These are phyloP conservation scores for Leptinotarsa texana DNA, from an alignment of 1,140 invertebrate genomes.

Conservation along the genomic window DNA sequence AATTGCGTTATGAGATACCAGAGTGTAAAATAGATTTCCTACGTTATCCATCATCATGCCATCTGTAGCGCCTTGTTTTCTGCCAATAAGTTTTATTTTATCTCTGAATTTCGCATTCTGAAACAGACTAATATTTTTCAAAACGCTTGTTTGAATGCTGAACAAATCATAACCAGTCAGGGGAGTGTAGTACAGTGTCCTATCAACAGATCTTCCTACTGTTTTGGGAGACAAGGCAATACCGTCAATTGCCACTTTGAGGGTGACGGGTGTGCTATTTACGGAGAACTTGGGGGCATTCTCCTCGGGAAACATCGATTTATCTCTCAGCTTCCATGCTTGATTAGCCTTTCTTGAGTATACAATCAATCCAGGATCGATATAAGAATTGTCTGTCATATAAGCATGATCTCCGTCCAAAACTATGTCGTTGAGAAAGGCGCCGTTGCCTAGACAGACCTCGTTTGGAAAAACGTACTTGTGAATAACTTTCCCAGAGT, in stretches of 20 bases:
- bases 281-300: slow-evolving; percentile 59
- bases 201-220: slow-evolving; percentile 47
- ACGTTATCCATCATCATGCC: slow-evolving; percentile 67
- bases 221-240: slow-evolving; percentile 66
- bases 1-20: slow-evolving; percentile 67
- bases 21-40: slow-evolving; percentile 68
- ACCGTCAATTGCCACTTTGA: slow-evolving; percentile 64
- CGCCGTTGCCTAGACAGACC: slow-evolving; percentile 58
- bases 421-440: slow-evolving; percentile 70
- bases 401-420: slow-evolving; percentile 64
- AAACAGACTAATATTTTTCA: slow-evolving; percentile 58
- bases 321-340: slow-evolving; percentile 70
- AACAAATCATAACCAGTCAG: slow-evolving; percentile 60
- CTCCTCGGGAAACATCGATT: slow-evolving; percentile 64
- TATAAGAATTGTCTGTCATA: slow-evolving; percentile 67
- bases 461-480: slow-evolving; percentile 62
- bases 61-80: slow-evolving; percentile 67
- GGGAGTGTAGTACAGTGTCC: slow-evolving; percentile 67
- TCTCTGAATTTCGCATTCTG: slow-evolving; percentile 45
- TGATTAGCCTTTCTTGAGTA: slow-evolving; percentile 64
- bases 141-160: slow-evolving; percentile 62
- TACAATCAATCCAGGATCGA: slow-evolving; percentile 72
- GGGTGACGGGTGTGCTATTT: slow-evolving; percentile 60
- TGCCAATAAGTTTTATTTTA: slow-evolving; percentile 61
- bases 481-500: slow-evolving; percentile 59